A percentile compares a stretch with the other conserved stretches of the same genome.
These are phyloP conservation scores for Haliclona indistincta DNA, from an alignment of 37 sponge, comb jelly and placozoan species.

Conservation along the genomic window DNA sequence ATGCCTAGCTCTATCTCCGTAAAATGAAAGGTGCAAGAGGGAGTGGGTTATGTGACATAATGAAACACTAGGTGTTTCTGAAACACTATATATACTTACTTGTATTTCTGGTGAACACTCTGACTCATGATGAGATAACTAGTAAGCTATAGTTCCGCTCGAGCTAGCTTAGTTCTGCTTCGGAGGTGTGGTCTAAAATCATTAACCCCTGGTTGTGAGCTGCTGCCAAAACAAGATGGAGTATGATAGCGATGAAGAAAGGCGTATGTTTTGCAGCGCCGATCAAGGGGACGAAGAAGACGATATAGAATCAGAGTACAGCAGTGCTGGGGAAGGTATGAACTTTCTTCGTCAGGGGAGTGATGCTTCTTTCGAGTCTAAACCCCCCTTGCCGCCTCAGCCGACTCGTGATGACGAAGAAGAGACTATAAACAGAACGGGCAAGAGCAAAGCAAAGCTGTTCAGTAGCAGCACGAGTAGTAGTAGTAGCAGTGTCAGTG, in stretches of 20 bases:
- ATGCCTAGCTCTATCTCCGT: no score
- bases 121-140: no score
- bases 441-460: not conserved
- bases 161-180: no score
- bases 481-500: not conserved
- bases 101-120: no score
- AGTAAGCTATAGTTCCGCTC: no score
- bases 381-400: not conserved
- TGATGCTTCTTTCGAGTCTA: not conserved
- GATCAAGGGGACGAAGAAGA: not conserved
- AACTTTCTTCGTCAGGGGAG: not conserved
- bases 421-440: slow-evolving; percentile 1
- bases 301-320: slow-evolving; percentile 7
- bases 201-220: no score
- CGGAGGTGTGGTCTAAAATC: no score
- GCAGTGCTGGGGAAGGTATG: slow-evolving; percentile 5
- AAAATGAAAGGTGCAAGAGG: no score
- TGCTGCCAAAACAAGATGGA: not conserved
- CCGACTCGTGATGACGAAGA: not conserved
- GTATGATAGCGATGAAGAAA: slow-evolving; percentile 11
- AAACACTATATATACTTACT: no score
- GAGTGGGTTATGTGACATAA: no score
- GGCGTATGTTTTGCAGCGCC: not conserved
- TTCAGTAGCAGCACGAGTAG: not conserved
- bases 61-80: no score